Evolutionary conservation across 2,113 vertebrate species (phyloP).

Genomic region (Cercopithecus mona): DNA sequence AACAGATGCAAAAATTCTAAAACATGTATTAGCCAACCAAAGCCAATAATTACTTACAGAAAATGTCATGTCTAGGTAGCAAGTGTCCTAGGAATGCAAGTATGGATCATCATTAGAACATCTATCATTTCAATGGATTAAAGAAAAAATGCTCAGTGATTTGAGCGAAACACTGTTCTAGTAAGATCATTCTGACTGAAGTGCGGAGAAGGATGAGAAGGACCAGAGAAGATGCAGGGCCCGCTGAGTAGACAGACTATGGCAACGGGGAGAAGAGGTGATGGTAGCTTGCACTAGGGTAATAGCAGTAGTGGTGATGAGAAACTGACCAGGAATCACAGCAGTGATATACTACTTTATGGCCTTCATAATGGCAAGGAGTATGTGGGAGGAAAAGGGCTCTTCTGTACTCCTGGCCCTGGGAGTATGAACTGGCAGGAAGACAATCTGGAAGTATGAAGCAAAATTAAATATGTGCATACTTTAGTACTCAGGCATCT

Average conservation of each 20-base stretch:
- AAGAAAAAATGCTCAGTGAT: neutral
- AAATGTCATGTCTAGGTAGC: neutral
- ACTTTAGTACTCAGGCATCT: neutral
- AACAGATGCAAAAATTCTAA: slow-evolving; percentile 37
- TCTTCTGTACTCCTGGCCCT: neutral
- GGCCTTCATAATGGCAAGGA: neutral
- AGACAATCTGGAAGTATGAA: neutral
- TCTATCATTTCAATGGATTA: neutral
- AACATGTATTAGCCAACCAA: slow-evolving; percentile 27
- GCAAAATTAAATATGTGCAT: neutral
- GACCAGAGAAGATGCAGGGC: neutral
- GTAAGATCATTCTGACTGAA: neutral
- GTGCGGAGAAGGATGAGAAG: neutral
- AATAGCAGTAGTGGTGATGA: neutral
- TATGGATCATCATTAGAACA: neutral
- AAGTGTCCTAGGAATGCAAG: neutral
- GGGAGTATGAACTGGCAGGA: neutral
- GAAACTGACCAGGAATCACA: neutral
- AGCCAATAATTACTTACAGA: slow-evolving; percentile 30
- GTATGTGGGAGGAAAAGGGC: neutral
- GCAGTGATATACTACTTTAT: neutral
- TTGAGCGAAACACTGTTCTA: neutral
- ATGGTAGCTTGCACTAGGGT: neutral
- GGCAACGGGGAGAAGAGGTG: neutral
- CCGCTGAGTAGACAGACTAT: neutral